Evolutionary conservation across 2,888 invertebrate species (phyloP).

Genomic region (Gymnosoma rotundatum): DNA sequence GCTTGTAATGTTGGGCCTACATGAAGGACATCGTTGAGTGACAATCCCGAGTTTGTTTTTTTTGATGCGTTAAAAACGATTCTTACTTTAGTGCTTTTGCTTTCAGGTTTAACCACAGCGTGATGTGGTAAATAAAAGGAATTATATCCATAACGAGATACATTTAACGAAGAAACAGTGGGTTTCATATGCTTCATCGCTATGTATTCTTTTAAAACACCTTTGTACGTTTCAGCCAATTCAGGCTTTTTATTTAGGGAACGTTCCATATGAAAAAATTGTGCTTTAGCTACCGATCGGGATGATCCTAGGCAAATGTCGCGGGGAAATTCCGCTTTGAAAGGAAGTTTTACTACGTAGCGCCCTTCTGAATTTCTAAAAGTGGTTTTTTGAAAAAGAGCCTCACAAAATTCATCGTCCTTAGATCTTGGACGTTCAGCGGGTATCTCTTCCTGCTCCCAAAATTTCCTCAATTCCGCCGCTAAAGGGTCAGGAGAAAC

Average conservation of each 20-base stretch:
- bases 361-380: not conserved
- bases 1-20: no score
- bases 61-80: no score
- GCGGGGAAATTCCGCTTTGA: not conserved
- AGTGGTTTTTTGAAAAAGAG: not conserved
- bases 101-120: no score
- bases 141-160: no score
- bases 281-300: not conserved
- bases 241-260: not conserved
- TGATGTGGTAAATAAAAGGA: no score
- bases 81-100: no score
- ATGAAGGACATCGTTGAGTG: no score
- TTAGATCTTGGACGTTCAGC: no score
- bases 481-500: not conserved
- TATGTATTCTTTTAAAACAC: slow-evolving; percentile 9
- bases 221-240: not conserved
- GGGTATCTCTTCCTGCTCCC: no score
- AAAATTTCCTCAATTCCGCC: no score
- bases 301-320: not conserved
- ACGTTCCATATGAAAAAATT: not conserved
- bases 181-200: slow-evolving; percentile 7
- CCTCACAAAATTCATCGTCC: no score
- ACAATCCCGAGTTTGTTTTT: not conserved
- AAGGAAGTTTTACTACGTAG: not conserved
- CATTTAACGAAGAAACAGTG: no score